Conservation (phyloP, 2,113 vertebrate genomes). For the Tamias sibiricus region DNA sequence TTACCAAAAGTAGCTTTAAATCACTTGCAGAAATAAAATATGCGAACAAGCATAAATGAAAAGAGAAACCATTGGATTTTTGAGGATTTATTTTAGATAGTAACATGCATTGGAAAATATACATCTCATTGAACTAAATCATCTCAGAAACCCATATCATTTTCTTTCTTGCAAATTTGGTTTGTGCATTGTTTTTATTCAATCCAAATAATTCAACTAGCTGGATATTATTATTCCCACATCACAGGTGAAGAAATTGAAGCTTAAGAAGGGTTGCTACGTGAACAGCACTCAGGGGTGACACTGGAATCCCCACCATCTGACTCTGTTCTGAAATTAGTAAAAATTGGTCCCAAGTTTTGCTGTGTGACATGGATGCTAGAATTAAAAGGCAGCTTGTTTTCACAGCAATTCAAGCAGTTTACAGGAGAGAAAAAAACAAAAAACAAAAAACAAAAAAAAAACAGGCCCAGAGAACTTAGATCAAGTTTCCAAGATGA, state of each 20-base stretch:
- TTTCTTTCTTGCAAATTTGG: neutral
- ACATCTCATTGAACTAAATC: neutral
- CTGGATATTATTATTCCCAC: neutral
- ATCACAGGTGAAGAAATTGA: neutral
- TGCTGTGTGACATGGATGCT: neutral
- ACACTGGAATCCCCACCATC: neutral
- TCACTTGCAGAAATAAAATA: conserved; percentile 15
- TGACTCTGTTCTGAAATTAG: neutral
- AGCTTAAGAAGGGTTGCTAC: neutral
- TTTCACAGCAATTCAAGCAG: neutral
- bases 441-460: too few species aligned
- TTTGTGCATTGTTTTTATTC: neutral
- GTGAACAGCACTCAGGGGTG: neutral
- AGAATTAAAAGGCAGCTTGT: neutral
- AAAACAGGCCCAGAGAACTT: neutral
- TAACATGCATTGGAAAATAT: neutral
- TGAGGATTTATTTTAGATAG: neutral
- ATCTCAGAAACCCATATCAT: neutral
- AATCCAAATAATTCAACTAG: neutral
- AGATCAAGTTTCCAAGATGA: neutral
- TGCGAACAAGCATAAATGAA: neutral
- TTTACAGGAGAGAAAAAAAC: too few species aligned
- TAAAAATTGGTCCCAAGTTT: neutral
- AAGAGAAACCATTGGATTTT: neutral
- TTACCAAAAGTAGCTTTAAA: neutral